A percentile compares a stretch with the other conserved stretches of the same genome.
These are phyloP conservation scores for Nyctereutes procyonoides DNA, from an alignment of 2,113 vertebrate genomes.

Conservation along the genomic window DNA sequence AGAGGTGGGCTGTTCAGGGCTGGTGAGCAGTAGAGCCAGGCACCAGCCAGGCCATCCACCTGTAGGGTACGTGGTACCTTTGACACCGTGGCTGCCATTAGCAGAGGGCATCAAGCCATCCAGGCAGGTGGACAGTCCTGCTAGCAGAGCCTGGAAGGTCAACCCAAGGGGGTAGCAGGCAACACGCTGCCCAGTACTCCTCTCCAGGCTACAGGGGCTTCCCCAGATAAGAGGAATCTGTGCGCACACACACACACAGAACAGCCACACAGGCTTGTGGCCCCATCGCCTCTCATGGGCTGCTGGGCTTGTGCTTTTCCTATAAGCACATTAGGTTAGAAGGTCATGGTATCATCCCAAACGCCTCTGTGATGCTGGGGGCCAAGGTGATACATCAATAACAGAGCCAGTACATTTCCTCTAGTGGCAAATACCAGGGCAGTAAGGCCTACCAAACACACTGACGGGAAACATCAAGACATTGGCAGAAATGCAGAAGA, in stretches of 20 bases:
- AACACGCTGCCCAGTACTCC: fast-evolving
- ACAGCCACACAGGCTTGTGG: neutral
- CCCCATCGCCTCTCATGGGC: neutral
- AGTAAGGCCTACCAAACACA: neutral
- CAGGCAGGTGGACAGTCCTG: neutral
- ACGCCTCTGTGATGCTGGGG: neutral
- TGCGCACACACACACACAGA: fast-evolving
- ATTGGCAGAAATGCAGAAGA: neutral
- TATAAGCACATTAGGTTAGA: neutral
- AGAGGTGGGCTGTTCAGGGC: neutral
- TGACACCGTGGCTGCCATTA: neutral
- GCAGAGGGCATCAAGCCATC: neutral
- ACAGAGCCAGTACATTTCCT: neutral
- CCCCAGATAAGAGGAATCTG: neutral
- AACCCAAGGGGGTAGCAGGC: neutral
- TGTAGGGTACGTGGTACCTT: fast-evolving
- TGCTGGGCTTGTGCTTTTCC: neutral
- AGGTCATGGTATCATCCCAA: neutral
- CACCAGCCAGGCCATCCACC: fast-evolving
- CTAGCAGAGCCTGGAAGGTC: neutral
- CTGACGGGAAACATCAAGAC: neutral
- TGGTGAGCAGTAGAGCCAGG: neutral
- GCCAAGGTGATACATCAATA: neutral
- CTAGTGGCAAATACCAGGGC: conserved; percentile 34
- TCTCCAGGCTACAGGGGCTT: neutral